A percentile compares a stretch with the other conserved stretches of the same genome.
These are phyloP conservation scores for Drosophila arizonae DNA, from an alignment of 1,140 invertebrate genomes.

Conservation along the genomic window DNA sequence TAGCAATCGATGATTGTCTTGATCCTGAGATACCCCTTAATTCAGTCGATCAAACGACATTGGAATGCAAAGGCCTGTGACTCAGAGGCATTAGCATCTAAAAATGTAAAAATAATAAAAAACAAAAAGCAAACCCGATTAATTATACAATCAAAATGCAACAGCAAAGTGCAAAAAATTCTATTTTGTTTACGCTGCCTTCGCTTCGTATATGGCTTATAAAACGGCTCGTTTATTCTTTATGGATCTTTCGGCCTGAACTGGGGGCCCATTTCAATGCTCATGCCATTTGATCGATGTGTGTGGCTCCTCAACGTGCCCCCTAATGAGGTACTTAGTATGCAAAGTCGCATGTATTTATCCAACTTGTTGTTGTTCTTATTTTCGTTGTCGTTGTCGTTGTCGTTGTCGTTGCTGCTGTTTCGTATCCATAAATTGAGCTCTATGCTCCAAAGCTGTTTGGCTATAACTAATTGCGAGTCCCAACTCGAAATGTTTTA, in stretches of 20 bases:
- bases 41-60: too few relatives aligned
- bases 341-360: constrained; percentile 59
- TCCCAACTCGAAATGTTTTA: constrained; percentile 23
- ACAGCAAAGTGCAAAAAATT: constrained; percentile 56
- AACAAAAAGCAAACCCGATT: constrained; percentile 34
- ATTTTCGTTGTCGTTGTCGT: not conserved
- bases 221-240: constrained; percentile 40
- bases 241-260: constrained; percentile 37
- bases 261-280: constrained; percentile 6
- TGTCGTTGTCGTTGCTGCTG: not conserved
- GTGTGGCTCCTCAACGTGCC: constrained; percentile 68
- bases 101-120: not conserved
- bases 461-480: constrained; percentile 59
- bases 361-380: constrained; percentile 47
- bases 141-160: constrained; percentile 70
- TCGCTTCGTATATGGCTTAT: constrained; percentile 34
- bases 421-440: constrained; percentile 59
- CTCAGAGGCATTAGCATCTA: constrained; percentile 26
- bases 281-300: constrained; percentile 46
- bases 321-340: constrained; percentile 75
- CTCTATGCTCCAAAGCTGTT: constrained; percentile 50
- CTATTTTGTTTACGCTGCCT: constrained; percentile 55
- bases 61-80: constrained; percentile 26
- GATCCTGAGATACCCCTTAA: not conserved
- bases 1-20: not conserved